Base-by-base conservation (phyloP, 2,888 invertebrate species). In the Ceramica pisi region DNA sequence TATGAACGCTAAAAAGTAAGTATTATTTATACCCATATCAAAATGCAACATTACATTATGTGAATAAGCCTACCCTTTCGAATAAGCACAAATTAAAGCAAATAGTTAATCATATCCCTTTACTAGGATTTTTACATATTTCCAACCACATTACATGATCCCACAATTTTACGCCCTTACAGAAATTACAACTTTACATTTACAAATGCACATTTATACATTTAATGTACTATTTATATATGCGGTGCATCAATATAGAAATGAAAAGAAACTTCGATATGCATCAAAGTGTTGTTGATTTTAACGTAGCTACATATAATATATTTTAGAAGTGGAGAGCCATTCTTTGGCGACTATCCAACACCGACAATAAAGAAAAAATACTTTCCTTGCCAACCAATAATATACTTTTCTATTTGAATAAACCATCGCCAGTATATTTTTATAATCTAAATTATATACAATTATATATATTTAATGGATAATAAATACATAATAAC, bases 91-190 rank as follows among this genome's bases (percentile, higher is more conserved):
- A 85, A 88, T 81, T 90, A 41, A 94, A 93, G 94, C 92, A 85
- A 74, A 83, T 83, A 81, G 80, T 83, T 77, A 86, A 90, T 94
- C 95, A 96, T 95, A 95, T 95, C 94, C 95, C 95, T 96, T 96
- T 96, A 96, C 95, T 95, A 95, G 94, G 81, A 72, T 69, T 48
- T 63, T 74, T 75, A 77, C 67, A 73, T 71, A 21, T 59, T 67
- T 72, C 51, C 46, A 70, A 67, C n/a, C 50, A 69, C 70, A 63
- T 67, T 38, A 76, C 60, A 59, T 50, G 38, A 71, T 57, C 66
- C 73, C 80, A 76, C 26, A 64, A 62, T 23, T 70, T 50, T 57
- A 72, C 65, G 16, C 65, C 57, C 61, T 51, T 66, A 80, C 74
- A 69, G 62, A 73, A 67, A 71, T 84, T 60, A 73, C 61, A 71